These are phyloP conservation scores for Muscicapa comitata DNA, from an alignment of 2,797 vertebrate species.

Conservation along the genomic window DNA sequence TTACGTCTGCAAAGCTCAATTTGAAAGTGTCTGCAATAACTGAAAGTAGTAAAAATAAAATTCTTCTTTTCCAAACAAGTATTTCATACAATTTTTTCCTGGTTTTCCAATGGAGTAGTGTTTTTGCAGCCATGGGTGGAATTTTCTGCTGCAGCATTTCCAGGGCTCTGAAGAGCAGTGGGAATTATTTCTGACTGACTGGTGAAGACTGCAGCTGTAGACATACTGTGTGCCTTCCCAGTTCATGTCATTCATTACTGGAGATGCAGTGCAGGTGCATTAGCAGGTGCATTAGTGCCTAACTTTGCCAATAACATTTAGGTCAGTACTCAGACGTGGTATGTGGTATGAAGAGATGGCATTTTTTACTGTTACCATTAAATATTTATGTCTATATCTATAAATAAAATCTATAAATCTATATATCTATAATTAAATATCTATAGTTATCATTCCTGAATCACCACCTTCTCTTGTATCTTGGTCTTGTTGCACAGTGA, in stretches of 20 bases:
- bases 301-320: background rate
- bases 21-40: background rate
- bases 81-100: background rate
- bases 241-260: background rate
- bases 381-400: background rate
- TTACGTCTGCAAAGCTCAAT: background rate
- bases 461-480: background rate
- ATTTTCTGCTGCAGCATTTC: background rate
- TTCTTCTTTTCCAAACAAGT: background rate
- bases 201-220: background rate
- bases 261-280: background rate
- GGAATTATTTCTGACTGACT: background rate
- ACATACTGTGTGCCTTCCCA: background rate
- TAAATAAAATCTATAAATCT: too few species aligned
- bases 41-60: background rate
- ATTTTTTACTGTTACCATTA: background rate
- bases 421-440: background rate
- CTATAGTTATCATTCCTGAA: background rate
- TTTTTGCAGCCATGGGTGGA: background rate
- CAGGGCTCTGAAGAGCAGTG: background rate
- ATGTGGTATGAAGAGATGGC: background rate
- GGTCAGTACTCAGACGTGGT: background rate
- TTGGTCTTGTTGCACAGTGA: background rate
- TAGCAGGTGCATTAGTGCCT: background rate
- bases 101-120: background rate